Evolutionary conservation across 2,888 invertebrate species (phyloP).

Genomic region (Plutella xylostella): DNA sequence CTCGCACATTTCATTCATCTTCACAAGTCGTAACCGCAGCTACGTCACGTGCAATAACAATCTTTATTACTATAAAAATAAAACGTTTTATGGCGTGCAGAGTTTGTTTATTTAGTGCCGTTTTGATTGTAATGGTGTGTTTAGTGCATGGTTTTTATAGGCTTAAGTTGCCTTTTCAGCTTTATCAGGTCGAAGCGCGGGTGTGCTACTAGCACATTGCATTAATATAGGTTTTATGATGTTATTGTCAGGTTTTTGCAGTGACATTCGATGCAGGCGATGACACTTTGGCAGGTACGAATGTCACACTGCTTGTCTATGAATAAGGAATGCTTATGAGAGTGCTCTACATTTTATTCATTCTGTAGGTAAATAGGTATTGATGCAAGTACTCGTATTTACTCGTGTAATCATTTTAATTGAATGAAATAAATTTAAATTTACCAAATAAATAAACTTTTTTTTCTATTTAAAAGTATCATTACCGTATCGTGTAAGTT

Average conservation of each 20-base stretch:
- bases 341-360: too few species aligned
- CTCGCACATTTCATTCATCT: conserved; percentile 58
- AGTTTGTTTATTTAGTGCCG: conserved; percentile 60
- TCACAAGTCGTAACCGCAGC: conserved; percentile 52
- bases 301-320: too few species aligned
- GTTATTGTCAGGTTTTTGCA: conserved; percentile 66
- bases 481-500: too few species aligned
- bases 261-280: conserved; percentile 62
- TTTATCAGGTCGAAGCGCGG: conserved; percentile 68
- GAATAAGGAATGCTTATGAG: too few species aligned
- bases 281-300: too few species aligned
- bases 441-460: too few species aligned
- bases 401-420: too few species aligned
- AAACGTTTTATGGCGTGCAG: conserved; percentile 62
- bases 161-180: conserved; percentile 70
- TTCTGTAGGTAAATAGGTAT: too few species aligned
- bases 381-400: too few species aligned
- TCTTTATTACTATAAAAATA: conserved; percentile 59
- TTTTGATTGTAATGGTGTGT: conserved; percentile 54
- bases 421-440: too few species aligned
- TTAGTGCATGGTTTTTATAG: conserved; percentile 71
- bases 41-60: conserved; percentile 58
- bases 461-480: too few species aligned
- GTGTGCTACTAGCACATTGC: conserved; percentile 68
- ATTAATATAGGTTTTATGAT: conserved; percentile 67